A percentile compares a stretch with the other conserved stretches of the same genome.
Evolutionary conservation across 2,113 vertebrate species (phyloP).

Genomic region (Misgurnus mizolepis): DNA sequence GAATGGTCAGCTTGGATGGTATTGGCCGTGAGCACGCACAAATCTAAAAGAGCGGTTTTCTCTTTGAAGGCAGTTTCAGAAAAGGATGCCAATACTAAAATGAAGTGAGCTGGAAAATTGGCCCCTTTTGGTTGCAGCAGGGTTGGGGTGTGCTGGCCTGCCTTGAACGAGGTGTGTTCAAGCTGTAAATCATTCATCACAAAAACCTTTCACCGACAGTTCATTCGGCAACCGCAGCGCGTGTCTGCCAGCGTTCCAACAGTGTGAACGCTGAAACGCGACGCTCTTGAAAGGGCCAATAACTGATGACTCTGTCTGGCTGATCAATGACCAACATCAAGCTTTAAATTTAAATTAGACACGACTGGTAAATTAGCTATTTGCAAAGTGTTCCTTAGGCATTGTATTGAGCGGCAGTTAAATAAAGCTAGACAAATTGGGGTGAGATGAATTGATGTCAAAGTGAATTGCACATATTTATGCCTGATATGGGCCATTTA

Average conservation of each 20-base stretch:
- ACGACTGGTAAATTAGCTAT: slow-evolving; percentile 19
- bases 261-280: slow-evolving; percentile 11
- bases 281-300: slow-evolving; percentile 2
- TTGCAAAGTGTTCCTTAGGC: slow-evolving; percentile 22
- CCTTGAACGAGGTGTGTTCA: slow-evolving; percentile 36
- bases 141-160: slow-evolving; percentile 18
- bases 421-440: slow-evolving; percentile 20
- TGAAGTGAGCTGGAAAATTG: slow-evolving; percentile 39
- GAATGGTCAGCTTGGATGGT: slow-evolving; percentile 21
- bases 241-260: slow-evolving; percentile 22
- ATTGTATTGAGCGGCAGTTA: slow-evolving; percentile 15
- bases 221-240: slow-evolving; percentile 17
- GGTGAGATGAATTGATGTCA: slow-evolving; percentile 33
- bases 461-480: slow-evolving; percentile 10
- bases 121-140: slow-evolving; percentile 20
- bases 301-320: slow-evolving; percentile 20
- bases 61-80: slow-evolving; percentile 28
- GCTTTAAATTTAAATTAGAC: slow-evolving; percentile 38
- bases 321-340: slow-evolving; percentile 36
- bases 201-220: slow-evolving; percentile 37
- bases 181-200: slow-evolving; percentile 42
- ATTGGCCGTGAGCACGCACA: neutral
- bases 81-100: slow-evolving; percentile 41
- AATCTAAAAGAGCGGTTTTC: slow-evolving; percentile 1
- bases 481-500: slow-evolving; percentile 12